phyloP scores from a whole-genome alignment of 2,113 vertebrate genomes.

The Gymnocephalus cernua region DNA sequence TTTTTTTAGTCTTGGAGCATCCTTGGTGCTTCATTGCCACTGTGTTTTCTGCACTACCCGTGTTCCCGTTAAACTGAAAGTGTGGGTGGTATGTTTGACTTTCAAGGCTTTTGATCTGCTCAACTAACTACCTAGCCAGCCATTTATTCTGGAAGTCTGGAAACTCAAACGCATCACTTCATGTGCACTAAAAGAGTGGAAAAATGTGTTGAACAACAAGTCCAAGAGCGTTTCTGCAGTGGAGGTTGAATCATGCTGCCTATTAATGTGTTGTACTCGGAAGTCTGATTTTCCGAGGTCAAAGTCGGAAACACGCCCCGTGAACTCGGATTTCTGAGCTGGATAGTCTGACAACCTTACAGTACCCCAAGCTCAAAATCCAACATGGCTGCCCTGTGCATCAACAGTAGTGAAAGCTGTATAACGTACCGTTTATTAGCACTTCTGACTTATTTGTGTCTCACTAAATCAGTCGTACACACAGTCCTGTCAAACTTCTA shows the following conservation, averaged over 20 bases:
- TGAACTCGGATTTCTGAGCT: too few relatives aligned
- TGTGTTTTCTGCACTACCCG: constrained; percentile 6
- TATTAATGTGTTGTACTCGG: neutral
- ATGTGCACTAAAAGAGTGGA: constrained; percentile 7
- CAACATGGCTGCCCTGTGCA: too few relatives aligned
- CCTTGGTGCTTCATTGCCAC: neutral
- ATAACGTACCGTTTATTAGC: too few relatives aligned
- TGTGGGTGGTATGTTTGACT: constrained; percentile 35
- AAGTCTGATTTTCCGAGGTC: too few relatives aligned
- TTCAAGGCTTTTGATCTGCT: constrained; percentile 39
- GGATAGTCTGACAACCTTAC: too few relatives aligned
- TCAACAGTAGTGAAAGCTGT: too few relatives aligned
- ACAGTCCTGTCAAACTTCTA: too few relatives aligned
- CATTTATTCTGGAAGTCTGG: constrained; percentile 45
- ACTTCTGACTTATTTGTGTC: too few relatives aligned
- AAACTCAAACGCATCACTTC: constrained; percentile 52
- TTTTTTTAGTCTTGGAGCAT: neutral
- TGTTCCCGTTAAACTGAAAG: constrained; percentile 38
- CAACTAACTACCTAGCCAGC: neutral
- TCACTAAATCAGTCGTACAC: too few relatives aligned
- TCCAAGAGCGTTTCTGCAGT: neutral
- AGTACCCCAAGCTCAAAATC: too few relatives aligned
- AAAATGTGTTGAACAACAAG: constrained; percentile 7
- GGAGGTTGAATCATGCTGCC: constrained; percentile 24
- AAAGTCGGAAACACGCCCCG: too few relatives aligned